Evolutionary conservation across 2,113 vertebrate species (phyloP).

Genomic region (Trematocara macrostoma): DNA sequence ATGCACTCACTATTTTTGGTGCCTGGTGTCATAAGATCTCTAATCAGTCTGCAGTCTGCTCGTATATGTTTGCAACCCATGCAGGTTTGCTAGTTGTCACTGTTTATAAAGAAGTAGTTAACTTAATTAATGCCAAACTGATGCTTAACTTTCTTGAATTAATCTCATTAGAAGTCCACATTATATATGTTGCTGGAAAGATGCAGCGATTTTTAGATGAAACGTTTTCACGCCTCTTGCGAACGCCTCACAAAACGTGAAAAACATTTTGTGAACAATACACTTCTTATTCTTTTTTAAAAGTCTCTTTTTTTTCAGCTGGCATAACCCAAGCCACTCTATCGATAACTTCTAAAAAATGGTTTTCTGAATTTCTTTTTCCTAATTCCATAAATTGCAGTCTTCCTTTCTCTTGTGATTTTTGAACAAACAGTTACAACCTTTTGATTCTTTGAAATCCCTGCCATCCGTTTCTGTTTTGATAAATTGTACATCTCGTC

Average conservation of each 20-base stretch:
- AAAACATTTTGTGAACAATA: background rate
- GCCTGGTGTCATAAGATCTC: background rate
- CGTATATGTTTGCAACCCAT: slow-evolving; percentile 49
- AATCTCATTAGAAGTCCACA: background rate
- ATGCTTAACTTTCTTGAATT: background rate
- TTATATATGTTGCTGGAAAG: background rate
- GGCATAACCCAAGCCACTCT: background rate
- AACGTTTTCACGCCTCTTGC: background rate
- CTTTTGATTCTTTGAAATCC: slow-evolving; percentile 52
- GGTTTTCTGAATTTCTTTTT: slow-evolving; percentile 24
- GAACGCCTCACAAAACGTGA: background rate
- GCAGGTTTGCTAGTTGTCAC: slow-evolving; percentile 15
- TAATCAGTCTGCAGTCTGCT: slow-evolving; percentile 22
- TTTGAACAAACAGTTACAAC: slow-evolving; percentile 65
- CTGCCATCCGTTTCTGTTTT: slow-evolving; percentile 62
- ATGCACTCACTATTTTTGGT: slow-evolving; percentile 8
- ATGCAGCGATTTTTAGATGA: background rate
- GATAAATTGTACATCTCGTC: slow-evolving; percentile 73
- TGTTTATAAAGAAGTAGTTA: background rate
- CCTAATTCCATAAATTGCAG: slow-evolving; percentile 37
- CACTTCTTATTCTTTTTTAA: background rate
- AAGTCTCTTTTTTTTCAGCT: background rate
- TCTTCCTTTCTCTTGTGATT: slow-evolving; percentile 28
- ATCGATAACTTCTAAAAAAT: slow-evolving; percentile 36
- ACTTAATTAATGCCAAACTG: slow-evolving; percentile 37